Evolutionary conservation across 2,113 vertebrate species (phyloP).

Genomic region (Cynocephalus volans): DNA sequence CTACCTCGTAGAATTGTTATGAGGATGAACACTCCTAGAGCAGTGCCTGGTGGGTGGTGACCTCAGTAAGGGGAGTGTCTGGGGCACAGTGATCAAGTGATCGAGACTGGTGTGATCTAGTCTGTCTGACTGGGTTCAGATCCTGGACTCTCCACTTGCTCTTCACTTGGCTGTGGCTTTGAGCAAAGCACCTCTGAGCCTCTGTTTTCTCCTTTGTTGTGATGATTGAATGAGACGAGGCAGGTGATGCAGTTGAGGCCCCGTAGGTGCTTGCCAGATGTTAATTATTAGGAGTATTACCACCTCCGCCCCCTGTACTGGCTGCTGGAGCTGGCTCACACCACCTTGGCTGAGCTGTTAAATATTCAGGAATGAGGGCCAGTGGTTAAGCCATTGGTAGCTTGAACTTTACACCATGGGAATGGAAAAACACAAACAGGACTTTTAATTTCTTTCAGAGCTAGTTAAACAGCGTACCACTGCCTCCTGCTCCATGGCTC

Average conservation of each 20-base stretch:
- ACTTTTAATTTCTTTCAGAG: background rate
- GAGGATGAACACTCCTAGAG: background rate
- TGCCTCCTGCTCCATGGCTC: background rate
- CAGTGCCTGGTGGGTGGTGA: background rate
- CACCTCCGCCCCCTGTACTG: background rate
- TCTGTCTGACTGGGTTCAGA: background rate
- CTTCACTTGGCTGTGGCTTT: background rate
- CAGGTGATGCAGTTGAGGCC: rapidly evolving
- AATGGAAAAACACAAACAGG: background rate
- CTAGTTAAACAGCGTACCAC: background rate
- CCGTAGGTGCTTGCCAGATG: background rate
- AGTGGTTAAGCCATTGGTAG: background rate
- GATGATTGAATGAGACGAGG: background rate
- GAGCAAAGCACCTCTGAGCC: background rate
- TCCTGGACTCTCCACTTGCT: background rate
- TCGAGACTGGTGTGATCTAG: rapidly evolving
- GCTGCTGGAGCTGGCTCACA: background rate
- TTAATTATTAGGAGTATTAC: too few species aligned
- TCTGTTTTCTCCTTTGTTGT: background rate
- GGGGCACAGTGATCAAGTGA: background rate
- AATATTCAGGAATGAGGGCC: background rate
- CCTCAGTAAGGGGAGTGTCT: background rate
- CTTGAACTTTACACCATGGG: background rate
- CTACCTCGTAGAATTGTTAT: background rate
- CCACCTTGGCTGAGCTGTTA: background rate